These are phyloP conservation scores for Micropoecilia bifurca DNA, from an alignment of 2,797 vertebrate species.

Conservation along the genomic window DNA sequence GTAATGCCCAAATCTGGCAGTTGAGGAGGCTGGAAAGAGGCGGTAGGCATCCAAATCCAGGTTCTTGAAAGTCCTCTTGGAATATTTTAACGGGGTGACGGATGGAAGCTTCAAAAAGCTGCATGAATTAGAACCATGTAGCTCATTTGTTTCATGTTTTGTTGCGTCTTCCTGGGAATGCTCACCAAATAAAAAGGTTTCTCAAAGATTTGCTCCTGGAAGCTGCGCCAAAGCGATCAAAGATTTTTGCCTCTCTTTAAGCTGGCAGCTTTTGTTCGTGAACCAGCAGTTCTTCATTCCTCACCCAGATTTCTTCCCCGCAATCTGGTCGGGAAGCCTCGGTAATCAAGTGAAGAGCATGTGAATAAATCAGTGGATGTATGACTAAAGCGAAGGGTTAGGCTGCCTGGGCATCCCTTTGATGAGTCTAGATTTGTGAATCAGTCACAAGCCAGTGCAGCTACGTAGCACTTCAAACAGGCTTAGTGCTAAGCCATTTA, in stretches of 20 bases:
- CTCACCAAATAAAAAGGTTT: conserved; percentile 8
- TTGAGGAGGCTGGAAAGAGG: conserved; percentile 24
- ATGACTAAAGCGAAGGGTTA: conserved; percentile 41
- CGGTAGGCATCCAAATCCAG: conserved; percentile 27
- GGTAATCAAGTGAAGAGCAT: conserved; percentile 44
- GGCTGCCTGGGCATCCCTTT: conserved; percentile 59
- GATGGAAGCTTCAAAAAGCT: conserved; percentile 14
- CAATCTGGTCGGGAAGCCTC: conserved; percentile 32
- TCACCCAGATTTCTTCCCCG: conserved; percentile 8
- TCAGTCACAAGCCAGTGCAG: conserved; percentile 61
- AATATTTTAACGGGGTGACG: conserved; percentile 34
- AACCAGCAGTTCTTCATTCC: conserved; percentile 16
- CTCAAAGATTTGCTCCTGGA: neutral
- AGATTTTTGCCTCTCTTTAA: conserved; percentile 2
- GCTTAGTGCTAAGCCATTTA: conserved; percentile 76
- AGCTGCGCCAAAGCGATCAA: conserved; percentile 13
- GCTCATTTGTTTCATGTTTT: conserved; percentile 27
- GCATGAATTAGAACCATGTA: conserved; percentile 22
- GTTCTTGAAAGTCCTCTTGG: conserved; percentile 50
- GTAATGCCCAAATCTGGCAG: conserved; percentile 47
- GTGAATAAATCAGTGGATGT: conserved; percentile 54
- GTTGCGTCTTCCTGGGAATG: conserved; percentile 18
- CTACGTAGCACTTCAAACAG: conserved; percentile 70
- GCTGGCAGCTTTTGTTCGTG: conserved; percentile 10
- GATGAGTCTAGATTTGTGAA: conserved; percentile 66